Evolutionary conservation across 2,888 invertebrate genomes (phyloP).

Genomic region (Theretra japonica): DNA sequence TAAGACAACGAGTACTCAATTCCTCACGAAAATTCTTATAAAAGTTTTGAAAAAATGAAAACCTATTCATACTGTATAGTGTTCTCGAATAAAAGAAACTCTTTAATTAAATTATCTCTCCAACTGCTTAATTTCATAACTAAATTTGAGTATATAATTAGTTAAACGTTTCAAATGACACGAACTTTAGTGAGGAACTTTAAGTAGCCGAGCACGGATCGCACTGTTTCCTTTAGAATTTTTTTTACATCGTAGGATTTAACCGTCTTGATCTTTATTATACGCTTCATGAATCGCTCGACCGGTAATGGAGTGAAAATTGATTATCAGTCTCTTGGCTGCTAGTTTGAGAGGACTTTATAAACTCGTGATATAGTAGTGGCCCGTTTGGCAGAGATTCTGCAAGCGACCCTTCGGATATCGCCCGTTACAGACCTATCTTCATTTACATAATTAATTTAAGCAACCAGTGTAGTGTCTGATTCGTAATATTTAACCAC

Average conservation of each 20-base stretch:
- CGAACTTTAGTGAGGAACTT: slow-evolving; percentile 5
- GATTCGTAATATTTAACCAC: neutral
- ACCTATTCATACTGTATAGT: neutral
- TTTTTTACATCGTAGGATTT: neutral
- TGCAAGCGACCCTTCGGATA: slow-evolving; percentile 60
- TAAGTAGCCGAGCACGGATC: neutral
- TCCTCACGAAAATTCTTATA: too few relatives aligned
- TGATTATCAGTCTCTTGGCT: slow-evolving; percentile 57
- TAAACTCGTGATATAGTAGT: slow-evolving; percentile 40
- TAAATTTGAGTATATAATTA: slow-evolving; percentile 11
- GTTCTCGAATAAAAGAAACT: neutral
- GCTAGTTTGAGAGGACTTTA: slow-evolving; percentile 52
- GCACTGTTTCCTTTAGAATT: neutral
- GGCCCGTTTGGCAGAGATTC: slow-evolving; percentile 52
- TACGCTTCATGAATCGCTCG: slow-evolving; percentile 58
- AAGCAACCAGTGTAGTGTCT: slow-evolving; percentile 44
- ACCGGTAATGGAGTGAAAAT: slow-evolving; percentile 53
- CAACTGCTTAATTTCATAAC: slow-evolving; percentile 11
- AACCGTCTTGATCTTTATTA: slow-evolving; percentile 49
- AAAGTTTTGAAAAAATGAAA: neutral
- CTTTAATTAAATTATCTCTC: neutral
- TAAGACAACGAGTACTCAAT: too few relatives aligned
- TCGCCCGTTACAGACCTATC: slow-evolving; percentile 63
- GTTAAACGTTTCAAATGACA: slow-evolving; percentile 4
- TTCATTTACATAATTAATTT: slow-evolving; percentile 73